Percentiles rank a stretch among this genome's conserved stretches.
phyloP scores from a whole-genome alignment of 2,888 invertebrate genomes.

The Zaprionus obscuricornis region DNA sequence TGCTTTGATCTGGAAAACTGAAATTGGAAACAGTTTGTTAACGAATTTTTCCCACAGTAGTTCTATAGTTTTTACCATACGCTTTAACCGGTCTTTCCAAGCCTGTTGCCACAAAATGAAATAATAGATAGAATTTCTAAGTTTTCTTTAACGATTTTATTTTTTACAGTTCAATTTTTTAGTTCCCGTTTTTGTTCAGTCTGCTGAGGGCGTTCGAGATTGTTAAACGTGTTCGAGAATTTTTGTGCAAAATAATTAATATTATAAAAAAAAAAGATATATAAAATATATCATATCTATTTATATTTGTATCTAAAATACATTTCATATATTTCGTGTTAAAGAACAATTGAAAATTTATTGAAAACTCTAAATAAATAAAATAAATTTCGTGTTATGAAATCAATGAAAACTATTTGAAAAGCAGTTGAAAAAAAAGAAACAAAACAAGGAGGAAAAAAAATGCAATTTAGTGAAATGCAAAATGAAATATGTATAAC shows the following conservation, averaged over 20 bases:
- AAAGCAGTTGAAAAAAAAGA: too few species aligned
- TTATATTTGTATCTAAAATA: too few species aligned
- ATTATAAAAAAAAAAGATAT: too few species aligned
- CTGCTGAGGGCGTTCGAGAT: slow-evolving; percentile 67
- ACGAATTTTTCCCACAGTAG: slow-evolving; percentile 52
- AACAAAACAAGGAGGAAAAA: slow-evolving; percentile 16
- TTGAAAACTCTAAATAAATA: slow-evolving; percentile 10
- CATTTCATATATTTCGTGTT: too few species aligned
- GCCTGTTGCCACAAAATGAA: slow-evolving; percentile 46
- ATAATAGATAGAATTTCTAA: slow-evolving; percentile 75
- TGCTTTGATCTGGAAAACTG: too few species aligned
- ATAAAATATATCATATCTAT: too few species aligned
- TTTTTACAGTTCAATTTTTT: slow-evolving; percentile 53
- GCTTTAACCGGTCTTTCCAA: slow-evolving; percentile 33
- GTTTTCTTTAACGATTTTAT: slow-evolving; percentile 78
- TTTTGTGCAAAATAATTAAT: slow-evolving; percentile 5
- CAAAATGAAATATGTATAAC: neutral
- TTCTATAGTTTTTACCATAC: slow-evolving; percentile 48
- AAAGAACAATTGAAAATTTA: too few species aligned
- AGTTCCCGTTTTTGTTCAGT: too few species aligned
- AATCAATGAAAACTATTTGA: slow-evolving; percentile 40
- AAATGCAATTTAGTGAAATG: slow-evolving; percentile 30
- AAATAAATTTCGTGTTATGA: slow-evolving; percentile 1
- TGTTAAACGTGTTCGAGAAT: slow-evolving; percentile 58
- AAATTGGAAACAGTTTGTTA: too few species aligned